A percentile compares a stretch with the other conserved stretches of the same genome.
Evolutionary conservation across 2,797 vertebrate genomes (phyloP).

Genomic region (Percopsis omiscomaycus): DNA sequence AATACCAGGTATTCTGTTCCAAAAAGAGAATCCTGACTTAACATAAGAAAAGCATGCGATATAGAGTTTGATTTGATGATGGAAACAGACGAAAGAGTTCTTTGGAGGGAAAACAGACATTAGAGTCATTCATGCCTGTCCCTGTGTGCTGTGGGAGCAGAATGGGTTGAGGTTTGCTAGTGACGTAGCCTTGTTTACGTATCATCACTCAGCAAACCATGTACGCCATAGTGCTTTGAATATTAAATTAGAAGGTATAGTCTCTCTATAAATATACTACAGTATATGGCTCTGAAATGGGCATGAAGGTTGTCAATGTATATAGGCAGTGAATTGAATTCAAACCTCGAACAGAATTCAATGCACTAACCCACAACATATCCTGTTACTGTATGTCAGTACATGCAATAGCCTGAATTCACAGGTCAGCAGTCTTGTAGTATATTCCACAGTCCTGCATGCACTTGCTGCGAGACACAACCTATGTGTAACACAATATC

Average conservation of each 20-base stretch:
- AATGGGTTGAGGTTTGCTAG: background rate
- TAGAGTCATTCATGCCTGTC: background rate
- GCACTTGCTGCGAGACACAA: constrained; percentile 1
- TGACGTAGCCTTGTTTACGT: background rate
- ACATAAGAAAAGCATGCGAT: background rate
- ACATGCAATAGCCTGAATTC: constrained; percentile 3
- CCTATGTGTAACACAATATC: constrained; percentile 39
- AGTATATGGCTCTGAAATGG: no score
- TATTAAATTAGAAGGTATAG: no score
- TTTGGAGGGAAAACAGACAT: background rate
- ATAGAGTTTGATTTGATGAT: background rate
- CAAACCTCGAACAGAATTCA: no score
- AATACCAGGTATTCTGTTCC: background rate
- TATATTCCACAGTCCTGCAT: constrained; percentile 4
- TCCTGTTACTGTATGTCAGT: no score
- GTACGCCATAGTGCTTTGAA: no score
- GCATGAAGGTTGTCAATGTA: no score
- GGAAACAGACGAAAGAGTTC: background rate
- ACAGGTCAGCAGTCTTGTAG: constrained; percentile 1
- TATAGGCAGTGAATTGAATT: no score
- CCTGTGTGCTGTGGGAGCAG: background rate
- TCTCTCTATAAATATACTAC: no score
- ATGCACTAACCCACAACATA: no score
- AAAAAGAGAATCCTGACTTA: background rate
- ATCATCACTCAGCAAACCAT: no score